phyloP scores from a whole-genome alignment of 2,113 vertebrate genomes.

The Microtus montanus region DNA sequence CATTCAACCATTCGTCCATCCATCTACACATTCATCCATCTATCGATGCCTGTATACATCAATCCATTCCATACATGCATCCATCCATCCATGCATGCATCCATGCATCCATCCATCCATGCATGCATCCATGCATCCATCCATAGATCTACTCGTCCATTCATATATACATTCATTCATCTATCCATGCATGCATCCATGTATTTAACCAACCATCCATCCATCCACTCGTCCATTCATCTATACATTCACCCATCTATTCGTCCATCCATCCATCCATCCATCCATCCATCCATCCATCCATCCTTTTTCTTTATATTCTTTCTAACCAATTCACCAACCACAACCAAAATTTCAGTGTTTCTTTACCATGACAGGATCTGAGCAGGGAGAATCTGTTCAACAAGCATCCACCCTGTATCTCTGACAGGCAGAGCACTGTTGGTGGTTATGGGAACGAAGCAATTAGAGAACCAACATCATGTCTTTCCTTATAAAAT shows the following conservation, averaged over 20 bases:
- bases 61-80: background rate
- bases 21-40: background rate
- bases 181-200: no score
- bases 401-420: background rate
- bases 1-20: no score
- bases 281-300: background rate
- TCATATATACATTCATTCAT: fast-evolving
- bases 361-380: constrained; percentile 14
- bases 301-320: background rate
- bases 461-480: background rate
- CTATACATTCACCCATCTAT: no score
- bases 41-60: background rate
- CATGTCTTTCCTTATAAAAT: constrained; percentile 28
- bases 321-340: constrained; percentile 13
- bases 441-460: background rate
- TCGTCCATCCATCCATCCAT: no score
- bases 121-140: no score
- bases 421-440: background rate
- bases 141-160: fast-evolving
- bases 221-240: background rate
- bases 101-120: no score
- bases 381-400: constrained; percentile 21
- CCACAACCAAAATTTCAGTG: background rate
- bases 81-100: no score
- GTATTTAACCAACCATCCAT: no score